These are phyloP conservation scores for Bombus turneri DNA, from an alignment of 1,140 invertebrate genomes.

Conservation along the genomic window DNA sequence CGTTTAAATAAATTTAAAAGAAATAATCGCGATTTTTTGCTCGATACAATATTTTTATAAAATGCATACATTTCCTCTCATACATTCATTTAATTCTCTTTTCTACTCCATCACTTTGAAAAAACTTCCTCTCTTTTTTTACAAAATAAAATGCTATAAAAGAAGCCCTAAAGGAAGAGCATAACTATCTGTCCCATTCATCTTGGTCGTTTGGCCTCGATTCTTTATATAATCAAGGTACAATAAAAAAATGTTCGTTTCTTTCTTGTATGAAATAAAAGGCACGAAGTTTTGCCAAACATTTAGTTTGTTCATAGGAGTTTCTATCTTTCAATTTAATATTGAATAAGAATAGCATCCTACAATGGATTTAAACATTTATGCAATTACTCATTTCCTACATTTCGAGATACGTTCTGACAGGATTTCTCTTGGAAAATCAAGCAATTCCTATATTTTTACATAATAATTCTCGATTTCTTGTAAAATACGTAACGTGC, in stretches of 20 bases:
- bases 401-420: conserved; percentile 10
- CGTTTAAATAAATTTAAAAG: conserved; percentile 3
- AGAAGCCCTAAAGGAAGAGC: conserved; percentile 42
- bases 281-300: conserved; percentile 65
- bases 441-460: conserved; percentile 1
- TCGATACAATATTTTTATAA: conserved; percentile 5
- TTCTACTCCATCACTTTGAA: background rate
- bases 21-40: background rate
- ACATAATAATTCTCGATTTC: conserved; percentile 11
- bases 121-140: background rate
- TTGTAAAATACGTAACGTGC: background rate
- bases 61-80: conserved; percentile 10
- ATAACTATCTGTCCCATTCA: conserved; percentile 24
- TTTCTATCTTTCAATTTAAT: conserved; percentile 27
- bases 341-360: conserved; percentile 9
- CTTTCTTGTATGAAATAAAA: conserved; percentile 65
- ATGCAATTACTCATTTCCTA: conserved; percentile 1
- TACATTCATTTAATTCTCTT: background rate
- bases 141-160: conserved; percentile 33
- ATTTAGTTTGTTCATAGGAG: conserved; percentile 52
- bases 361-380: conserved; percentile 1
- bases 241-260: conserved; percentile 60
- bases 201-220: conserved; percentile 44
- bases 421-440: conserved; percentile 10
- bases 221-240: conserved; percentile 55